Conservation (phyloP, 2,797 vertebrate species). For the Enteromius fasciolatus region DNA sequence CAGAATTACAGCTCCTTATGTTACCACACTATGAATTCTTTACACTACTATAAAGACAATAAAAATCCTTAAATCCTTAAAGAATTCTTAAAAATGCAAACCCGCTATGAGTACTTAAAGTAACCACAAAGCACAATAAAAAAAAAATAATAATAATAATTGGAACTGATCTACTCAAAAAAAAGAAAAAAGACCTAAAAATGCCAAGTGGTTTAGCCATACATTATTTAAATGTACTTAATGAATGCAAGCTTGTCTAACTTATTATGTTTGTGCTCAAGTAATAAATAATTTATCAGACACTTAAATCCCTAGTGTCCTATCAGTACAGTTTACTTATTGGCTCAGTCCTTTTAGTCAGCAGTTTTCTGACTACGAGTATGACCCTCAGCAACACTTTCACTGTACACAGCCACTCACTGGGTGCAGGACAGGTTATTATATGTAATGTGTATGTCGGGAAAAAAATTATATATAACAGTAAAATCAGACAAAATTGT, state of each 20-base stretch:
- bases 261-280: not conserved
- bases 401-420: no score
- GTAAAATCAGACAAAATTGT: not conserved
- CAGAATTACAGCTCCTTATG: not conserved
- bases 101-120: not conserved
- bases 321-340: not conserved
- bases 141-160: no score
- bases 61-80: not conserved
- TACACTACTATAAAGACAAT: not conserved
- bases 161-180: not conserved
- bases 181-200: not conserved
- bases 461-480: not conserved
- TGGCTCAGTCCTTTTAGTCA: conserved; percentile 2
- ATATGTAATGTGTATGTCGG: not conserved
- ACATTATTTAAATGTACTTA: not conserved
- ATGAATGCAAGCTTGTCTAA: not conserved
- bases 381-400: not conserved
- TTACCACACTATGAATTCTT: not conserved
- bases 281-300: conserved; percentile 17
- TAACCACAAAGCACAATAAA: no score
- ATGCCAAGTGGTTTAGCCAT: not conserved
- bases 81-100: not conserved
- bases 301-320: not conserved
- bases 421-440: not conserved
- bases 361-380: not conserved